These are phyloP conservation scores for Pelecanoides urinatrix DNA, from an alignment of 2,113 vertebrate genomes.

Conservation along the genomic window DNA sequence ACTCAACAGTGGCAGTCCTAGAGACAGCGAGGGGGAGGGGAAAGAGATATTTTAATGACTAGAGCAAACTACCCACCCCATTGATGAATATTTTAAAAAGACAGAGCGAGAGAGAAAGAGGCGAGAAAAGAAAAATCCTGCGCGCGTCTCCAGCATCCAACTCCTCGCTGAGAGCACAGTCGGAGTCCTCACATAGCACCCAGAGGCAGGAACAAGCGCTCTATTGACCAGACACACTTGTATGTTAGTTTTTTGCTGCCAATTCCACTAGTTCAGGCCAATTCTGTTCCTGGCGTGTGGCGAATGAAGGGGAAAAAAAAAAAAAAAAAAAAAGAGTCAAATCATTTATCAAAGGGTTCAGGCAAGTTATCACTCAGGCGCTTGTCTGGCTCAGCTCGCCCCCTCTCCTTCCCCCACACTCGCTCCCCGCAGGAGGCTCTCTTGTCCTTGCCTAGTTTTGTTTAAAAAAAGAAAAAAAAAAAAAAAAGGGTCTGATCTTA, in stretches of 20 bases:
- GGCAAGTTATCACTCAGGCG: constrained; percentile 62
- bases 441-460: constrained; percentile 37
- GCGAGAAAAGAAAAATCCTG: background rate
- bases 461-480: background rate
- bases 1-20: constrained; percentile 81
- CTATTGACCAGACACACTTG: constrained; percentile 66
- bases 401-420: background rate
- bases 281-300: constrained; percentile 49
- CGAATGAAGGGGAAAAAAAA: background rate
- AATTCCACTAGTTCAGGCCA: constrained; percentile 51
- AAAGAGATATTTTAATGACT: constrained; percentile 54
- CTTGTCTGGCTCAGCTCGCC: constrained; percentile 32
- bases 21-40: constrained; percentile 66
- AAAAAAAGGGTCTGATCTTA: background rate
- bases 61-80: constrained; percentile 46
- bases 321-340: background rate
- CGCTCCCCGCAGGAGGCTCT: constrained; percentile 35
- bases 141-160: background rate
- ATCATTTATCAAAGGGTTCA: constrained; percentile 63
- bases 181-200: constrained; percentile 41
- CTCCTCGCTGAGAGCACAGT: background rate
- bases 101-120: background rate
- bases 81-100: constrained; percentile 47
- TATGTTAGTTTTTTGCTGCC: constrained; percentile 62
- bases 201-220: constrained; percentile 47